phyloP scores from a whole-genome alignment of 2,797 vertebrate species.

The Neostethus bicornis region DNA sequence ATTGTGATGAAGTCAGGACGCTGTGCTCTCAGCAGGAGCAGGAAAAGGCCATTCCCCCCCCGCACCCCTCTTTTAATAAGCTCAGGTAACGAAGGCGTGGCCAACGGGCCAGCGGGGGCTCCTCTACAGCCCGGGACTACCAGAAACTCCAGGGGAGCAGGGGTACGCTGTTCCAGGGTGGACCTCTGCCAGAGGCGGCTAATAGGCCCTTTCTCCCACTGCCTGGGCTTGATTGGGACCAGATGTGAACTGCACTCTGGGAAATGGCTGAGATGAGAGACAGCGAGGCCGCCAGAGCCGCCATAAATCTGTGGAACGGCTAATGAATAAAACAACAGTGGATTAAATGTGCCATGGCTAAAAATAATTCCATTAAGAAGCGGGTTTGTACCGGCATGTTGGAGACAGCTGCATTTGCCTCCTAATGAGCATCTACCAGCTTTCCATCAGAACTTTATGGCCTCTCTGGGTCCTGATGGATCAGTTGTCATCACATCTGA shows the following conservation, averaged over 20 bases:
- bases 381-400: conserved; percentile 31
- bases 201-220: conserved; percentile 54
- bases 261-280: conserved; percentile 67
- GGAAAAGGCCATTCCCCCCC: no score
- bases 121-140: conserved; percentile 25
- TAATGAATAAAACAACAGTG: conserved; percentile 78
- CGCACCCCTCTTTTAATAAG: conserved; percentile 34
- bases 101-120: conserved; percentile 12
- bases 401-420: conserved; percentile 61
- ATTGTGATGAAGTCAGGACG: conserved; percentile 43
- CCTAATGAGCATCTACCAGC: conserved; percentile 56
- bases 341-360: conserved; percentile 72
- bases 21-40: conserved; percentile 28
- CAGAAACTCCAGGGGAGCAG: conserved; percentile 57
- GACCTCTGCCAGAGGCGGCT: conserved; percentile 58
- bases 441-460: conserved; percentile 45
- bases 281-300: conserved; percentile 63
- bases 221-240: conserved; percentile 56
- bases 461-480: conserved; percentile 62
- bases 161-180: conserved; percentile 40
- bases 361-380: conserved; percentile 76
- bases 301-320: conserved; percentile 69
- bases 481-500: conserved; percentile 66
- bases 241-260: conserved; percentile 70
- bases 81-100: conserved; percentile 54